Evolutionary conservation across 2,888 invertebrate species (phyloP).

Genomic region (Pocota personata): DNA sequence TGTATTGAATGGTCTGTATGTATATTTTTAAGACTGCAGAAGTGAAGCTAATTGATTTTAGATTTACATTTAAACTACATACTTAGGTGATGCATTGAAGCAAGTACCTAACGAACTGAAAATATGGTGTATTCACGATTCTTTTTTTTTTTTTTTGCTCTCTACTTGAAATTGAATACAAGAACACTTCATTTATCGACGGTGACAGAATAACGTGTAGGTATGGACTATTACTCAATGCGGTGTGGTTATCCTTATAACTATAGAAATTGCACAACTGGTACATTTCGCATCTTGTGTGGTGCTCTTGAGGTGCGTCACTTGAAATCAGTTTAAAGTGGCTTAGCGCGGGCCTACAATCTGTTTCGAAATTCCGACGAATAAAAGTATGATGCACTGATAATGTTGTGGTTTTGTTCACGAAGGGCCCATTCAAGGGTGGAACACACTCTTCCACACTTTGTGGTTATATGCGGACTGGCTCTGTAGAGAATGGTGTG

Average conservation of each 20-base stretch:
- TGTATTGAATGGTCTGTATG: too few relatives aligned
- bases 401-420: conserved; percentile 59
- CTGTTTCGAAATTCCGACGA: conserved; percentile 70
- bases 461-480: not conserved
- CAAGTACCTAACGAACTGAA: too few relatives aligned
- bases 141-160: not conserved
- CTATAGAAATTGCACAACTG: conserved; percentile 69
- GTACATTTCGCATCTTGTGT: conserved; percentile 69
- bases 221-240: not conserved
- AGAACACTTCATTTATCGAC: conserved; percentile 38
- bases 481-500: not conserved
- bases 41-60: too few relatives aligned
- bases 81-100: too few relatives aligned
- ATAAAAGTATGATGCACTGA: conserved; percentile 47
- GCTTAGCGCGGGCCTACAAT: conserved; percentile 69
- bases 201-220: conserved; percentile 27
- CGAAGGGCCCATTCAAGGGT: conserved; percentile 57
- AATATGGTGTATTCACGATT: not conserved
- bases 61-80: too few relatives aligned
- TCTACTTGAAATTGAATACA: conserved; percentile 39
- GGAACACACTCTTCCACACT: conserved; percentile 37
- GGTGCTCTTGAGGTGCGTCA: conserved; percentile 46
- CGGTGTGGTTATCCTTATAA: conserved; percentile 44
- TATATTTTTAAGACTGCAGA: too few relatives aligned
- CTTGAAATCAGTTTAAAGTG: conserved; percentile 53